These are phyloP conservation scores for Anomalospiza imberbis DNA, from an alignment of 2,797 vertebrate species.

Conservation along the genomic window DNA sequence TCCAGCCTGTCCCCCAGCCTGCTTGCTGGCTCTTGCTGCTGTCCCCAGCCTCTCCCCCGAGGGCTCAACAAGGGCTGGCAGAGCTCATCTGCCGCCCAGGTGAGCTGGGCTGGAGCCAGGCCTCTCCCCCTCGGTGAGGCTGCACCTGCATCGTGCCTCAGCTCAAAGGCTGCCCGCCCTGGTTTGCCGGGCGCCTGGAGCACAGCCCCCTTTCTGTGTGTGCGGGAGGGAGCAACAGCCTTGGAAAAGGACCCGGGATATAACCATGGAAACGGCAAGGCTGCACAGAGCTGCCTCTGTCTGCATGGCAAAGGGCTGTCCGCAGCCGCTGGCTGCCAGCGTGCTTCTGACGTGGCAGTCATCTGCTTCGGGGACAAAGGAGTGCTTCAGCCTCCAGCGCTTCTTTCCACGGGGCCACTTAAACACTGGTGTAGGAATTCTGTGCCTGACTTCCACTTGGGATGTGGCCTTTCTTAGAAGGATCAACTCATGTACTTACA, in stretches of 20 bases:
- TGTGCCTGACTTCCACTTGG: background rate
- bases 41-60: background rate
- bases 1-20: background rate
- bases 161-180: background rate
- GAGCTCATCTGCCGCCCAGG: background rate
- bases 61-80: background rate
- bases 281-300: conserved; percentile 3
- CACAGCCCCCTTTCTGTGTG: background rate
- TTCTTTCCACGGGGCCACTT: background rate
- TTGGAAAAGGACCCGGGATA: background rate
- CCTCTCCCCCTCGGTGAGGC: too few relatives aligned
- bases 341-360: background rate
- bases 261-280: conserved; percentile 35
- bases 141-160: background rate
- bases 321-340: background rate
- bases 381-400: background rate
- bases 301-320: background rate
- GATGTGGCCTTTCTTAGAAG: background rate
- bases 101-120: background rate
- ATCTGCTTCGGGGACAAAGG: background rate
- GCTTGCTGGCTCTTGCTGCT: background rate
- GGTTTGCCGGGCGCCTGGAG: background rate
- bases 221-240: background rate
- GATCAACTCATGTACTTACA: background rate
- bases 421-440: background rate